Evolutionary conservation across 2,888 invertebrate species (phyloP).

Genomic region (Mesoligia furuncula): DNA sequence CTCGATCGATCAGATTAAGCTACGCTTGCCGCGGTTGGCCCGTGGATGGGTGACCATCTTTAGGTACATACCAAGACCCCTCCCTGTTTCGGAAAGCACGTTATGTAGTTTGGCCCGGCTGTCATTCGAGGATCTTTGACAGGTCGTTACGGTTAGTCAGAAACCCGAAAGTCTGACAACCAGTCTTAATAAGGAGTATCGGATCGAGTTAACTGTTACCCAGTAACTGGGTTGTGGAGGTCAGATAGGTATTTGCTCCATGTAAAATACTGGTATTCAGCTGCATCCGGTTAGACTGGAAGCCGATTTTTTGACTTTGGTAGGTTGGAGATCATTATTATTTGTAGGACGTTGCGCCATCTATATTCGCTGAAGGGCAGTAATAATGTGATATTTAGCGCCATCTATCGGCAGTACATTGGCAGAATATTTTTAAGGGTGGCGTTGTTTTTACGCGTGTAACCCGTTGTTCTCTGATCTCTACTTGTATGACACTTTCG

Average conservation of each 20-base stretch:
- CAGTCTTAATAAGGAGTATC: no score
- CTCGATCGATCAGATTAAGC: not conserved
- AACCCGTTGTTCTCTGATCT: no score
- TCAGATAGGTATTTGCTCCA: no score
- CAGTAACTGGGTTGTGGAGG: no score
- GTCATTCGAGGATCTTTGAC: not conserved
- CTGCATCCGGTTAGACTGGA: not conserved
- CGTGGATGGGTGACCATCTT: not conserved
- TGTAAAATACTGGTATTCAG: not conserved
- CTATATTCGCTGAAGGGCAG: not conserved
- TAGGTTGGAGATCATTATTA: not conserved
- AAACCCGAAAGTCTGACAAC: no score
- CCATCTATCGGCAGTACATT: not conserved
- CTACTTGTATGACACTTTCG: no score
- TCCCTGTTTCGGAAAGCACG: not conserved
- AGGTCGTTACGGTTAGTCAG: not conserved
- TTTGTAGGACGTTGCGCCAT: not conserved
- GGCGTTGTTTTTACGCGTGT: not conserved
- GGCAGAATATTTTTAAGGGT: not conserved
- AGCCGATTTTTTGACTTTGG: not conserved
- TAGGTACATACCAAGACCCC: not conserved
- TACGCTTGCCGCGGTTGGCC: not conserved
- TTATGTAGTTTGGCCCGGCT: not conserved
- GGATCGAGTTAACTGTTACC: no score
- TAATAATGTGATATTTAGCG: not conserved